Percentiles rank a stretch among this genome's conserved stretches.
phyloP scores from a whole-genome alignment of 2,113 vertebrate species.

The Peromyscus polionotus region DNA sequence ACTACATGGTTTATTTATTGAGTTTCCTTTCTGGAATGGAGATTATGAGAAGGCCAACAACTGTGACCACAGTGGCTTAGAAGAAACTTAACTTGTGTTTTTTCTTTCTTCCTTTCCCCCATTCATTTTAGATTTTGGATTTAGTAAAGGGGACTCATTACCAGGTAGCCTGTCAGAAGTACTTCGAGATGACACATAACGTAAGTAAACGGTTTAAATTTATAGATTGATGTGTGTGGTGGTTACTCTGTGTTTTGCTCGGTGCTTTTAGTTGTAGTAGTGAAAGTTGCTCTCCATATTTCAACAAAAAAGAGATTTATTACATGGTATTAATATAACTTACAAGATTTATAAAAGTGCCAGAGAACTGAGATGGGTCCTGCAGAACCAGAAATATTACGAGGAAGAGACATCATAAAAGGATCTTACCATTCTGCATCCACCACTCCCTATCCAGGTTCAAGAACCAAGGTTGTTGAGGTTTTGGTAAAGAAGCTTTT shows the following conservation, averaged over 20 bases:
- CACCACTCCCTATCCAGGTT: not conserved
- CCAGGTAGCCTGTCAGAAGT: constrained; percentile 99
- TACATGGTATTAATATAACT: not conserved
- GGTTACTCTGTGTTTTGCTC: constrained; percentile 40
- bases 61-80: not conserved
- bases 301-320: constrained; percentile 43
- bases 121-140: constrained; percentile 93
- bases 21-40: constrained; percentile 36
- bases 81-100: constrained; percentile 52
- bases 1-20: constrained; percentile 23
- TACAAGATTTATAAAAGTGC: not conserved
- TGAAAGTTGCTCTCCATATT: constrained; percentile 26
- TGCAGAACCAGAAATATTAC: not conserved
- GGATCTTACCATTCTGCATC: not conserved
- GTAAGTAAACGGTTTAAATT: constrained; percentile 90
- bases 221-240: constrained; percentile 66
- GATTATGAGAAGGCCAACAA: not conserved
- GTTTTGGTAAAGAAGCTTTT: not conserved
- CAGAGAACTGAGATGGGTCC: not conserved
- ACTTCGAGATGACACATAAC: constrained; percentile 96
- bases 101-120: not conserved
- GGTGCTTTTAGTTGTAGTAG: not conserved
- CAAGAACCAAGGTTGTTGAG: not conserved
- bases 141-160: constrained; percentile 98
- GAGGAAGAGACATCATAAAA: not conserved